Evolutionary conservation across 2,797 vertebrate species (phyloP).

Genomic region (Melanotaenia maccullochi): DNA sequence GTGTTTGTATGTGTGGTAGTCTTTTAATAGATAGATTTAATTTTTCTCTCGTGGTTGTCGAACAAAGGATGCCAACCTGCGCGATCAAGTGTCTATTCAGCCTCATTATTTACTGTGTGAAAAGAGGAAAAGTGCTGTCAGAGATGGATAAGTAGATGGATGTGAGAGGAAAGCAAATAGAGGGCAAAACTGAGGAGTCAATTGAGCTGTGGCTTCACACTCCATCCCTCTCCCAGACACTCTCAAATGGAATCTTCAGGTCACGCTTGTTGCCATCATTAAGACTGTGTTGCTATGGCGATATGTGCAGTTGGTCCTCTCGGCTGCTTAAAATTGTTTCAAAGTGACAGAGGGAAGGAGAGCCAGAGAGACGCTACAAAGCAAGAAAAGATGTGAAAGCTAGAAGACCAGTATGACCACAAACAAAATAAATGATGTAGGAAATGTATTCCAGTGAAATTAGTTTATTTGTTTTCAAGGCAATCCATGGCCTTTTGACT

Average conservation of each 20-base stretch:
- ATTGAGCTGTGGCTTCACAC: slow-evolving; percentile 77
- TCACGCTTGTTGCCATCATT: slow-evolving; percentile 80
- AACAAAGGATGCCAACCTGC: slow-evolving; percentile 60
- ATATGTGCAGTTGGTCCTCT: slow-evolving; percentile 70
- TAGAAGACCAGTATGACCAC: slow-evolving; percentile 1
- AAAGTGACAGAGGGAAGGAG: slow-evolving; percentile 57
- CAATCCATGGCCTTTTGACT: not conserved
- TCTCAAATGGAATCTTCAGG: slow-evolving; percentile 75
- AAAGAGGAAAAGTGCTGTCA: slow-evolving; percentile 53
- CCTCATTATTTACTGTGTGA: slow-evolving; percentile 61
- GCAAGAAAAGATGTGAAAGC: slow-evolving; percentile 25
- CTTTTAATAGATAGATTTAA: slow-evolving; percentile 47
- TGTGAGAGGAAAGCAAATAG: slow-evolving; percentile 71
- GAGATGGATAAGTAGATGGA: slow-evolving; percentile 66
- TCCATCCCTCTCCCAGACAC: slow-evolving; percentile 66
- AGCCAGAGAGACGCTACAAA: slow-evolving; percentile 31
- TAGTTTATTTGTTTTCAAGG: not conserved
- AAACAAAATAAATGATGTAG: slow-evolving; percentile 4
- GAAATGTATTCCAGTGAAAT: slow-evolving; percentile 1
- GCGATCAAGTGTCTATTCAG: slow-evolving; percentile 68
- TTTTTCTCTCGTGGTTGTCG: slow-evolving; percentile 36
- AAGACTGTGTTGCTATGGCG: slow-evolving; percentile 78
- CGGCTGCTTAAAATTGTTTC: slow-evolving; percentile 67
- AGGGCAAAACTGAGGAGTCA: slow-evolving; percentile 75
- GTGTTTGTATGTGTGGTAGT: slow-evolving; percentile 17